phyloP scores from a whole-genome alignment of 2,888 invertebrate species.

The Odontomyia ornata region DNA sequence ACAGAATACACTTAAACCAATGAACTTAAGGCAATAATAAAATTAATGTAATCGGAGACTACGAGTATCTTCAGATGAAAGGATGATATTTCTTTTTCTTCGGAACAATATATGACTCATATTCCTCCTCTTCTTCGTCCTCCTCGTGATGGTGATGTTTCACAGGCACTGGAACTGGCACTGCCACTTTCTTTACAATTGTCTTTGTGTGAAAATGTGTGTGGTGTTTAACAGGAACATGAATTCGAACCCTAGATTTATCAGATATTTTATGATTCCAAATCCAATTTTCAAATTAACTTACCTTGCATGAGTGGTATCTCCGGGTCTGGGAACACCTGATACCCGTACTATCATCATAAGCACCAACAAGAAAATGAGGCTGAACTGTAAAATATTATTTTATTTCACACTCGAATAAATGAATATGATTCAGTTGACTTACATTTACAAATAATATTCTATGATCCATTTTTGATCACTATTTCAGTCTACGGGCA shows the following conservation, averaged over 20 bases:
- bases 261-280: not conserved
- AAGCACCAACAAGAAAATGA: not conserved
- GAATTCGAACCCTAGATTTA: constrained; percentile 60
- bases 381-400: constrained; percentile 4
- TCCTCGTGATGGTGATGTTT: constrained; percentile 57
- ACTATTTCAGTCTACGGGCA: no score
- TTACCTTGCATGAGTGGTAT: not conserved
- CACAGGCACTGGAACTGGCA: constrained; percentile 62
- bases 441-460: no score
- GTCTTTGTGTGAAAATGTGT: constrained; percentile 64
- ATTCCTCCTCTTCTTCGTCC: constrained; percentile 59
- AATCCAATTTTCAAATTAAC: no score
- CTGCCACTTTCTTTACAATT: constrained; percentile 62
- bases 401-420: no score
- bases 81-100: constrained; percentile 42
- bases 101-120: constrained; percentile 57
- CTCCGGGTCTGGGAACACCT: constrained; percentile 17
- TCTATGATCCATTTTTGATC: no score
- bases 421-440: no score
- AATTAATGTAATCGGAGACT: no score
- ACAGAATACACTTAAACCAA: no score
- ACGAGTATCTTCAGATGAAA: not conserved
- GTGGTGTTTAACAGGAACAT: constrained; percentile 64
- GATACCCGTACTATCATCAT: not conserved
- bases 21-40: no score